phyloP scores from a whole-genome alignment of 2,888 invertebrate species.

The Fragum whitleyi region DNA sequence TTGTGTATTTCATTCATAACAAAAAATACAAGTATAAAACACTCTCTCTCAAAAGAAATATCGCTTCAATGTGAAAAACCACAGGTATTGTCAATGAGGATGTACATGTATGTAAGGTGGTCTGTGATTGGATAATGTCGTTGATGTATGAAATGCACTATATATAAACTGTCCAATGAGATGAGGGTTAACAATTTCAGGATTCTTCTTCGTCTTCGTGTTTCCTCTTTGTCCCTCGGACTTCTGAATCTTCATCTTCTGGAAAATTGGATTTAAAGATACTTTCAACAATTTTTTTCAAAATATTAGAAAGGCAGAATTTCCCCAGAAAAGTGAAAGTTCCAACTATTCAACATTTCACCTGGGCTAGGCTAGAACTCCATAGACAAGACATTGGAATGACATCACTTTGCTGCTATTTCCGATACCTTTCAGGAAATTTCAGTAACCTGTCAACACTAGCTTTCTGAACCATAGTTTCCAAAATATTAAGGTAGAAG shows the following conservation, averaged over 20 bases:
- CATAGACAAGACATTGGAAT: too few relatives aligned
- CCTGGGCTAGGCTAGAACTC: too few relatives aligned
- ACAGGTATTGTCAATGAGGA: background rate
- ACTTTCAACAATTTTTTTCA: too few relatives aligned
- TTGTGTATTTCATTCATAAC: background rate
- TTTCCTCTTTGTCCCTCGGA: constrained; percentile 75
- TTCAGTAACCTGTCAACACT: too few relatives aligned
- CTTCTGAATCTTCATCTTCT: constrained; percentile 68
- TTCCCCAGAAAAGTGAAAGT: too few relatives aligned
- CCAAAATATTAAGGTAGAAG: too few relatives aligned
- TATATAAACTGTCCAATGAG: constrained; percentile 63
- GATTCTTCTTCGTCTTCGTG: constrained; percentile 72
- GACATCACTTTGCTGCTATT: too few relatives aligned
- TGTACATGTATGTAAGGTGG: constrained; percentile 52
- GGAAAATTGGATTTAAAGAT: too few relatives aligned
- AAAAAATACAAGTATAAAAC: background rate
- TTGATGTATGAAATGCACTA: constrained; percentile 46
- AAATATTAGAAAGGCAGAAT: too few relatives aligned
- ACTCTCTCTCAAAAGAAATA: background rate
- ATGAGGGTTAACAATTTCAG: constrained; percentile 57
- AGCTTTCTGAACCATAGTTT: too few relatives aligned
- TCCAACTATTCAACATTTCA: too few relatives aligned
- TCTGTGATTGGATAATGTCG: constrained; percentile 61
- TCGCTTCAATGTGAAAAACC: background rate
- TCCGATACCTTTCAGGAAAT: too few relatives aligned